Evolutionary conservation across 1,140 invertebrate species (phyloP).

Genomic region (Sarcophaga bullata): DNA sequence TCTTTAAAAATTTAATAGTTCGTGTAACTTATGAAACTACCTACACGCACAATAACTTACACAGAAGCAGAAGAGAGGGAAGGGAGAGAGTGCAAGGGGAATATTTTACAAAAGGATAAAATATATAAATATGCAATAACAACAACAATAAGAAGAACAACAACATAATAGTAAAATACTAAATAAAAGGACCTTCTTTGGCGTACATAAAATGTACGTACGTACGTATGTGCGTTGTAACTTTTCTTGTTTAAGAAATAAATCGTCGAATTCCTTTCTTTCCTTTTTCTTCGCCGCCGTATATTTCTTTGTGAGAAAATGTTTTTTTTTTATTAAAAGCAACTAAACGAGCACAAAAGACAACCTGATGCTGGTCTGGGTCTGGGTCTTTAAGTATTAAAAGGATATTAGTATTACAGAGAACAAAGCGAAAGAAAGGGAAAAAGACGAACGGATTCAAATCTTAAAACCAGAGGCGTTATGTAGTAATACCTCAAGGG

Average conservation of each 20-base stretch:
- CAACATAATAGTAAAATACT: too few relatives aligned
- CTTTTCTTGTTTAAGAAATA: too few relatives aligned
- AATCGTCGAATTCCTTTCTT: too few relatives aligned
- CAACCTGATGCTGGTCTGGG: background rate
- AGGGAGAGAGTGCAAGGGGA: background rate
- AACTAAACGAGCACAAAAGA: background rate
- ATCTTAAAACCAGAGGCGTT: background rate
- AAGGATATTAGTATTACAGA: background rate
- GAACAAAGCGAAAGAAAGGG: background rate
- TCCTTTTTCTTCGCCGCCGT: too few relatives aligned
- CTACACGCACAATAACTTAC: too few relatives aligned
- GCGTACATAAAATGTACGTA: background rate
- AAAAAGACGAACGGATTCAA: background rate
- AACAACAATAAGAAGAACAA: background rate
- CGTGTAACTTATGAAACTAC: background rate
- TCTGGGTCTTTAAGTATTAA: background rate
- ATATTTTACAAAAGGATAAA: background rate
- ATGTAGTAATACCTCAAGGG: too few relatives aligned
- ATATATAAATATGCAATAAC: background rate
- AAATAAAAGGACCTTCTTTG: too few relatives aligned
- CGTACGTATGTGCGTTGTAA: background rate
- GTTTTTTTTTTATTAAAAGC: background rate
- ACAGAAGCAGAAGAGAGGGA: too few relatives aligned
- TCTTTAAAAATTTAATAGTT: slow-evolving; percentile 8
- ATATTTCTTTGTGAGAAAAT: background rate